Conservation (phyloP, 2,888 invertebrate genomes). For the Drosophila robusta region DNA sequence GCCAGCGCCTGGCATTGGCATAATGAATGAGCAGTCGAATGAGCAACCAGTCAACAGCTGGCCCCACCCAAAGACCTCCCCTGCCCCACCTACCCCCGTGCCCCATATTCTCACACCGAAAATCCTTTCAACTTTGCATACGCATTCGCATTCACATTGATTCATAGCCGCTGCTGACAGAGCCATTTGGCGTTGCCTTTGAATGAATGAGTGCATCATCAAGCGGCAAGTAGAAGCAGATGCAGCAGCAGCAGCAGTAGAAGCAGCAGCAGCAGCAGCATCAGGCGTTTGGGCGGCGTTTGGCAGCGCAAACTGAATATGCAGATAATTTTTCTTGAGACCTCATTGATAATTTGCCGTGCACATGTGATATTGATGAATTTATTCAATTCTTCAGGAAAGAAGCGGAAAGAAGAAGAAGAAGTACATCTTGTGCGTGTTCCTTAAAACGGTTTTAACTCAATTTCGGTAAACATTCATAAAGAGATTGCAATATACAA, state of each 20-base stretch:
- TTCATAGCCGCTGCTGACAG: slow-evolving; percentile 64
- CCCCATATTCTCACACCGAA: background rate
- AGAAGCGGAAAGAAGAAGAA: background rate
- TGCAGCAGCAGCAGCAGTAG: background rate
- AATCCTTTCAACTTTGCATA: slow-evolving; percentile 40
- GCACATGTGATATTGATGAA: slow-evolving; percentile 42
- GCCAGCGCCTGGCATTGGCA: slow-evolving; percentile 73
- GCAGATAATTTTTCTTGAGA: slow-evolving; percentile 71
- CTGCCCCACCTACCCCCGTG: background rate
- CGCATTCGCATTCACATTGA: slow-evolving; percentile 56
- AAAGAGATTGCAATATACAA: no score
- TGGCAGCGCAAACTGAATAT: slow-evolving; percentile 47
- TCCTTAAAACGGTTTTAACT: background rate
- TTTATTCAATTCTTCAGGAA: slow-evolving; percentile 24
- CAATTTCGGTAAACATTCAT: background rate
- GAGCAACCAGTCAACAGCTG: slow-evolving; percentile 58
- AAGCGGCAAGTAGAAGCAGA: slow-evolving; percentile 13
- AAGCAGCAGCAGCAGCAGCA: background rate
- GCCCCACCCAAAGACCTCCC: slow-evolving; percentile 26
- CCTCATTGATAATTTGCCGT: slow-evolving; percentile 62
- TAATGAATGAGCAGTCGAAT: slow-evolving; percentile 72
- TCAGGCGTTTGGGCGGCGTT: background rate
- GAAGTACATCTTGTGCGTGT: background rate
- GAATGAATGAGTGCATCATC: slow-evolving; percentile 58
- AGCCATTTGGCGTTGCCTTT: slow-evolving; percentile 60